These are phyloP conservation scores for Goniozus legneri DNA, from an alignment of 1,140 invertebrate genomes.

Conservation along the genomic window DNA sequence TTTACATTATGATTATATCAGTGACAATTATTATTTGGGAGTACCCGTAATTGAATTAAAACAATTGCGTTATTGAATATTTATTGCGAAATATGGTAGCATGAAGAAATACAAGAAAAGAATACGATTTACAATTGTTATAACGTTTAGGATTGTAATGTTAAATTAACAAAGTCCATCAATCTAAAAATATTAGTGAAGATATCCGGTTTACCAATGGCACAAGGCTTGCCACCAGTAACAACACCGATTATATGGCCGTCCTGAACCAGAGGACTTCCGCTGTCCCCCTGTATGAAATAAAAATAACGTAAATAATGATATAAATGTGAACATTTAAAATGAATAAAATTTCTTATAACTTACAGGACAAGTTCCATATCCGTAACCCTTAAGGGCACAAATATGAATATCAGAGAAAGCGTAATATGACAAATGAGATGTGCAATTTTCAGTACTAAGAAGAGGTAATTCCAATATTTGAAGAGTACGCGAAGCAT, in stretches of 20 bases:
- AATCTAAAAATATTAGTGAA: constrained; percentile 38
- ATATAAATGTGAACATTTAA: no score
- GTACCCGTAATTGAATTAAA: no score
- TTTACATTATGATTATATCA: no score
- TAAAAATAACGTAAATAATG: no score
- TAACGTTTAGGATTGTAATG: no score
- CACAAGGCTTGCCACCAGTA: background rate
- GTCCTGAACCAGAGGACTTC: background rate
- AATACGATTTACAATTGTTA: no score
- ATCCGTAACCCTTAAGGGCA: background rate
- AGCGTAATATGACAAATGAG: background rate
- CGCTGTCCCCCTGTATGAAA: background rate
- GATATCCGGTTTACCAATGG: background rate
- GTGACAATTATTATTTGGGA: no score
- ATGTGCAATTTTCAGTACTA: background rate
- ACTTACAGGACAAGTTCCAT: constrained; percentile 14
- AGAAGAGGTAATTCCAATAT: constrained; percentile 1
- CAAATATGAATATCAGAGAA: constrained; percentile 5
- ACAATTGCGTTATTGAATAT: no score
- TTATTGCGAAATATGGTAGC: no score
- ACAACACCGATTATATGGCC: background rate
- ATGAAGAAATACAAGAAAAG: no score
- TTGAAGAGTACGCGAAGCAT: background rate
- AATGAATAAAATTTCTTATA: no score
- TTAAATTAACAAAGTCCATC: constrained; percentile 31